Conservation (phyloP, 1,140 invertebrate species). For the Hypothenemus hampei region DNA sequence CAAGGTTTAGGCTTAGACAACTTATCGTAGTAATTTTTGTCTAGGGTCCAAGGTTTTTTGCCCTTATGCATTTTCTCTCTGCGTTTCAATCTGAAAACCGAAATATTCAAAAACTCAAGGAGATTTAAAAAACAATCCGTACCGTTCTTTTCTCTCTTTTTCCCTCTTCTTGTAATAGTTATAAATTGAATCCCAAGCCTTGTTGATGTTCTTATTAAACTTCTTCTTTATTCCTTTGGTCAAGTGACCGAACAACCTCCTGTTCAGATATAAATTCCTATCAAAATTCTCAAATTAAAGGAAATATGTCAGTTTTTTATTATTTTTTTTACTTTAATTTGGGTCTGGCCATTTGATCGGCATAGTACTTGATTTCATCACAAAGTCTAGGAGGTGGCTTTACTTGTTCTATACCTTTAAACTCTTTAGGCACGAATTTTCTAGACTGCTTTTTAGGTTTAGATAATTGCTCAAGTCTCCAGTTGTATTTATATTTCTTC, state of each 20-base stretch:
- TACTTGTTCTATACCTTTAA: background rate
- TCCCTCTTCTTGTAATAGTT: conserved; percentile 34
- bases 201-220: conserved; percentile 28
- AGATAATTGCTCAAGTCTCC: conserved; percentile 27
- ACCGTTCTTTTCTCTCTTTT: conserved; percentile 21
- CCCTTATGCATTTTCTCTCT: no score
- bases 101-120: no score
- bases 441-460: conserved; percentile 2
- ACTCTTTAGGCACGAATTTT: conserved; percentile 12
- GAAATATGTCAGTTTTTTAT: background rate
- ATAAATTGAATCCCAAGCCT: conserved; percentile 34
- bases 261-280: conserved; percentile 26
- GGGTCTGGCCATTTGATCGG: conserved; percentile 27
- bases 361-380: conserved; percentile 20
- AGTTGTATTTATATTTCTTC: conserved; percentile 31
- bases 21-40: conserved; percentile 7
- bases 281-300: background rate
- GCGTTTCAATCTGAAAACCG: no score
- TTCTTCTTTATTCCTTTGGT: conserved; percentile 9
- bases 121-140: no score
- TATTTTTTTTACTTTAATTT: background rate
- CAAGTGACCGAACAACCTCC: conserved; percentile 4
- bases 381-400: background rate
- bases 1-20: conserved; percentile 14
- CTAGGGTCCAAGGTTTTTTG: conserved; percentile 7